Evolutionary conservation across 2,113 vertebrate genomes (phyloP).

Genomic region (Myotis lucifugus): DNA sequence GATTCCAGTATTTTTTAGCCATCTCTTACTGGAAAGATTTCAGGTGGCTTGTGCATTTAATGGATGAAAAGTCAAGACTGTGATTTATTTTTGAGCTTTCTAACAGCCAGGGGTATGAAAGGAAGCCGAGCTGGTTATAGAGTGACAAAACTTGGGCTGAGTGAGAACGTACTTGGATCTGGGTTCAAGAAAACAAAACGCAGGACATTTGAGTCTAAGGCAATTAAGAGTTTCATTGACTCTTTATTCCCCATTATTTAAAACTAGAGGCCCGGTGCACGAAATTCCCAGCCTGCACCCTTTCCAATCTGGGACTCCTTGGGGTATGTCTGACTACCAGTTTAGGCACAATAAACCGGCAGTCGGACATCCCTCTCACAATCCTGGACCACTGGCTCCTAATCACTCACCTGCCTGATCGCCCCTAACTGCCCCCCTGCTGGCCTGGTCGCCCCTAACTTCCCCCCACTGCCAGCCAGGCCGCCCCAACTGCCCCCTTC

Average conservation of each 20-base stretch:
- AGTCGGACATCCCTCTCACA: no score
- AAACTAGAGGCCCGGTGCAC: neutral
- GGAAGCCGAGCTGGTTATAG: neutral
- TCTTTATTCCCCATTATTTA: neutral
- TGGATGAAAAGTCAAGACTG: neutral
- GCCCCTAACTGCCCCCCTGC: no score
- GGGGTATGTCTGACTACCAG: no score
- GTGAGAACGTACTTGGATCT: neutral
- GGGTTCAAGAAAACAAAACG: neutral
- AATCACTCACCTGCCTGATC: no score
- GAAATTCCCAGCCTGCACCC: no score
- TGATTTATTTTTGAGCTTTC: constrained; percentile 7
- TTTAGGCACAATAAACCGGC: no score
- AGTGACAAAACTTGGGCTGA: neutral
- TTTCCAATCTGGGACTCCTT: no score
- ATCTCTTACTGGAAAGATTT: neutral
- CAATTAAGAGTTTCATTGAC: neutral
- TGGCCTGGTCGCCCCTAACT: no score
- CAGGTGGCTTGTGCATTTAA: neutral
- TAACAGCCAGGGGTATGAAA: neutral
- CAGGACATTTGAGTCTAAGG: neutral
- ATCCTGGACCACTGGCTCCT: no score
- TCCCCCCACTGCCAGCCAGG: no score
- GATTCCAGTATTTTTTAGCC: neutral
- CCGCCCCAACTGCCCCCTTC: no score